These are phyloP conservation scores for Anhinga rufa DNA, from an alignment of 2,113 vertebrate genomes.

Conservation along the genomic window DNA sequence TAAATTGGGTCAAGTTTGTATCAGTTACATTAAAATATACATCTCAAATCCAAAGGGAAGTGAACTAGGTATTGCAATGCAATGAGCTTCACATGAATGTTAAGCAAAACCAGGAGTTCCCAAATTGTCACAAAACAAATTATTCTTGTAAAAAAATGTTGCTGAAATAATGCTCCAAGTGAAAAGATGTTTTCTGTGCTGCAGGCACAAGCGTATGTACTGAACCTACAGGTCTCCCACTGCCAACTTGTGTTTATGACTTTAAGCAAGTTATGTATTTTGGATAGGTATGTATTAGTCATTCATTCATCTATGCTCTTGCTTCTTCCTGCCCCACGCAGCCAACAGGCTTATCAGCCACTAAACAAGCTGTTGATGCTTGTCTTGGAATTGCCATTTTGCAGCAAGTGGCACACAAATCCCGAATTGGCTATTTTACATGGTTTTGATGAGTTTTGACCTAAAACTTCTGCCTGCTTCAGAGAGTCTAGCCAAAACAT, in stretches of 20 bases:
- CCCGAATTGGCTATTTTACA: background rate
- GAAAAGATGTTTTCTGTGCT: background rate
- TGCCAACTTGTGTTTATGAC: background rate
- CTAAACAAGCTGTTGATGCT: background rate
- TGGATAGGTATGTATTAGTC: background rate
- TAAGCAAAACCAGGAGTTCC: background rate
- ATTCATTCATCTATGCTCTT: background rate
- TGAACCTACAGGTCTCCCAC: background rate
- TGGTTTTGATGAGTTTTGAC: background rate
- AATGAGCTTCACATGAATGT: background rate
- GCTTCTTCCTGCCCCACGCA: background rate
- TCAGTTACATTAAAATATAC: background rate
- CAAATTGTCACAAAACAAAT: background rate
- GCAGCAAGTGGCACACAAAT: background rate
- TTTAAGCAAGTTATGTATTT: background rate
- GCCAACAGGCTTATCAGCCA: background rate
- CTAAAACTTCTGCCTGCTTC: background rate
- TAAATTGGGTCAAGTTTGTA: background rate
- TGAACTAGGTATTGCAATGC: background rate
- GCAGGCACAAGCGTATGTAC: fast-evolving
- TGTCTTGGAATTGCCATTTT: background rate
- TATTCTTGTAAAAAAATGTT: background rate
- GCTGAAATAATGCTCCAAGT: background rate
- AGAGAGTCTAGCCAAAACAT: background rate
- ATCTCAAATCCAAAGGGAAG: background rate